These are phyloP conservation scores for Lytechinus pictus DNA, from an alignment of 35 echinoderm and acorn worm species.

Conservation along the genomic window DNA sequence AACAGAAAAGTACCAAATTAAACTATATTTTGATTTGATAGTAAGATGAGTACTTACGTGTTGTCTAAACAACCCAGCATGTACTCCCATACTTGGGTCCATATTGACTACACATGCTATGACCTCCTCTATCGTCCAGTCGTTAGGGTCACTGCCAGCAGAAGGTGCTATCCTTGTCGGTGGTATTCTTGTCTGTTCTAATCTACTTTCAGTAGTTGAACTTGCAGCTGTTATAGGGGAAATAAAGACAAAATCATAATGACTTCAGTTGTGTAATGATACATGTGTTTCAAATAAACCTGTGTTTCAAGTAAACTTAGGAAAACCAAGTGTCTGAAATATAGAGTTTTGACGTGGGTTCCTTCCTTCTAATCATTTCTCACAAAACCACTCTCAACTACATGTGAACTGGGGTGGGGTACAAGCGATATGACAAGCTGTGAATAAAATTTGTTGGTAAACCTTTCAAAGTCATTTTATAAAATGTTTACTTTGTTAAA, in stretches of 20 bases:
- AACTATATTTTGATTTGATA: background rate
- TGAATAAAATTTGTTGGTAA: no score
- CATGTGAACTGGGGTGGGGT: no score
- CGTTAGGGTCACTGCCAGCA: constrained; percentile 69
- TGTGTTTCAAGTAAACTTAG: no score
- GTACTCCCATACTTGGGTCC: constrained; percentile 73
- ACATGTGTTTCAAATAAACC: background rate
- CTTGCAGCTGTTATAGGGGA: constrained; percentile 78
- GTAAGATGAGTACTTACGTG: constrained; percentile 68
- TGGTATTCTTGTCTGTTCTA: constrained; percentile 55
- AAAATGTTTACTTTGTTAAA: no score
- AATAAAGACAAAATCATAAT: background rate
- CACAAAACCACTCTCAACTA: no score
- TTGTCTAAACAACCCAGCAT: constrained; percentile 87
- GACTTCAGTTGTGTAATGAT: background rate
- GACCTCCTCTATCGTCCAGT: constrained; percentile 96
- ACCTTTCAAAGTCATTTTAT: no score
- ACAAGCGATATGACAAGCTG: no score
- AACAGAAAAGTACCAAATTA: no score
- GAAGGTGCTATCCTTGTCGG: background rate
- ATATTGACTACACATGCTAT: constrained; percentile 78
- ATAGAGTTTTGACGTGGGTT: no score
- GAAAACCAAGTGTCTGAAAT: no score
- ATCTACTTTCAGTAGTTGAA: constrained; percentile 82
- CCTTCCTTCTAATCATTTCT: no score